Conservation (phyloP, 2,797 vertebrate species). For the Sciaenops ocellatus region DNA sequence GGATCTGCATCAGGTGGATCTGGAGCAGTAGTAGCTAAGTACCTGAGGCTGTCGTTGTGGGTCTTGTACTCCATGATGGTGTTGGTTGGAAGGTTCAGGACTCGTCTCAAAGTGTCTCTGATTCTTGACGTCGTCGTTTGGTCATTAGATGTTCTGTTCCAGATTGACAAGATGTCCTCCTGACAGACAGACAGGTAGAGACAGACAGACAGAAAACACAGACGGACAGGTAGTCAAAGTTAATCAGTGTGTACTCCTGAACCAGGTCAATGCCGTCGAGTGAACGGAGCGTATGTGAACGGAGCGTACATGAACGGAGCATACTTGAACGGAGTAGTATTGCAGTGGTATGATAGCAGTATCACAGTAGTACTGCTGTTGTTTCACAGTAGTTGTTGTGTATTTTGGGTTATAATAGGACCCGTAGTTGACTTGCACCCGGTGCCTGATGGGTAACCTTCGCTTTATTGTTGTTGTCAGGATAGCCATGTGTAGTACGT, state of each 20-base stretch:
- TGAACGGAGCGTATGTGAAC: too few species aligned
- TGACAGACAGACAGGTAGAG: constrained; percentile 39
- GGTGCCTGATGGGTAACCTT: too few species aligned
- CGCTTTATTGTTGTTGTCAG: too few species aligned
- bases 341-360: too few species aligned
- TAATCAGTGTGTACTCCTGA: background rate
- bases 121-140: constrained; percentile 82
- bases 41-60: constrained; percentile 85
- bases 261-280: background rate
- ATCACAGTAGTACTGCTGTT: too few species aligned
- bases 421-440: too few species aligned
- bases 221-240: background rate
- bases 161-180: constrained; percentile 85
- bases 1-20: background rate
- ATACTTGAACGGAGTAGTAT: too few species aligned
- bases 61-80: constrained; percentile 87
- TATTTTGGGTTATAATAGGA: too few species aligned
- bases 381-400: too few species aligned
- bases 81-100: constrained; percentile 83
- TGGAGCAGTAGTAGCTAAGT: background rate
- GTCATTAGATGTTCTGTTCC: constrained; percentile 84
- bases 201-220: background rate
- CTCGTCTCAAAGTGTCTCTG: constrained; percentile 82
- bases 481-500: too few species aligned
- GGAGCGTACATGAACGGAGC: too few species aligned